Conservation (phyloP, 1,140 invertebrate genomes). For the Hylaeus volcanicus region DNA sequence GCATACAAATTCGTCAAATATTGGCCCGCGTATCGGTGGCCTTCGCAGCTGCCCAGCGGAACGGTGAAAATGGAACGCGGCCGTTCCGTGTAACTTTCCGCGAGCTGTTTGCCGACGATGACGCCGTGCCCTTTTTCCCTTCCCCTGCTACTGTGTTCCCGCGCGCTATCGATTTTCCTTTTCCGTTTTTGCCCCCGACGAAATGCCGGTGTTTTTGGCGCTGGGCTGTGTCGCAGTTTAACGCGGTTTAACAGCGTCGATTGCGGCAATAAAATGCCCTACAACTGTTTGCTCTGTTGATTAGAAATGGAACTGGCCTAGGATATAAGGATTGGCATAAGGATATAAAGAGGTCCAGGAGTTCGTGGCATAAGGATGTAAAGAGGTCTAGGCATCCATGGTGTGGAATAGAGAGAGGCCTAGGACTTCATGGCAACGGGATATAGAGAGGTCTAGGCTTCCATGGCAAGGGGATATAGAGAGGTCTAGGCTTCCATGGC, state of each 20-base stretch:
- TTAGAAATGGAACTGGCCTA: too few relatives aligned
- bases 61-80: conserved; percentile 48
- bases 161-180: conserved; percentile 47
- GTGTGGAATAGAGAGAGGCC: too few relatives aligned
- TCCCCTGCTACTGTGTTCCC: not conserved
- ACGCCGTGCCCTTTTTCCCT: conserved; percentile 43
- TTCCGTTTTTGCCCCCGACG: conserved; percentile 43
- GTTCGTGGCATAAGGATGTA: too few relatives aligned
- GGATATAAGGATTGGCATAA: too few relatives aligned
- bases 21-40: conserved; percentile 48
- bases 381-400: too few relatives aligned
- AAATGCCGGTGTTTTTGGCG: conserved; percentile 34
- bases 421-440: too few relatives aligned
- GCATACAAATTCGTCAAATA: conserved; percentile 62
- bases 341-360: too few relatives aligned
- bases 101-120: conserved; percentile 49
- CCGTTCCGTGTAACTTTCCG: conserved; percentile 29
- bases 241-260: conserved; percentile 8
- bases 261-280: not conserved
- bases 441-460: too few relatives aligned
- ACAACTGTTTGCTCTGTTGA: too few relatives aligned
- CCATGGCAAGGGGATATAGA: too few relatives aligned
- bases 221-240: conserved; percentile 22
- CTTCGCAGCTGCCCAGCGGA: conserved; percentile 29
- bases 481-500: too few relatives aligned